These are phyloP conservation scores for Drosophila nikananu DNA, from an alignment of 1,140 invertebrate species.

Conservation along the genomic window DNA sequence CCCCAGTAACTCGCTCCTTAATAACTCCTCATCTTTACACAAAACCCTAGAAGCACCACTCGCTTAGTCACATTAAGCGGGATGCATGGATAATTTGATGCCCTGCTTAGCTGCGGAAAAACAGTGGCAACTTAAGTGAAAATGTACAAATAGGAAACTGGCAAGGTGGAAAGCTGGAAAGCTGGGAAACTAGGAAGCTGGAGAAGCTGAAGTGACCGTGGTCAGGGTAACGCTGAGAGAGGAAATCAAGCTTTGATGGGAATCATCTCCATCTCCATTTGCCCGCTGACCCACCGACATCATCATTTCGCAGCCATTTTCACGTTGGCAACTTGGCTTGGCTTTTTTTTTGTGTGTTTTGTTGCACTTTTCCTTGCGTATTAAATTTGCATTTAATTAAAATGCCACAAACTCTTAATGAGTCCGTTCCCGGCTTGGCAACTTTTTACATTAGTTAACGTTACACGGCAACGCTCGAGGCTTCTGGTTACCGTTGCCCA, in stretches of 20 bases:
- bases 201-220: not conserved
- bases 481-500: conserved; percentile 49
- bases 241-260: conserved; percentile 43
- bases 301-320: conserved; percentile 41
- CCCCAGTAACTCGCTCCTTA: not conserved
- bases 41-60: conserved; percentile 1
- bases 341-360: conserved; percentile 48
- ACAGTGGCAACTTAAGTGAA: not conserved
- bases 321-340: conserved; percentile 13
- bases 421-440: conserved; percentile 38
- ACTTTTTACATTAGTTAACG: conserved; percentile 65
- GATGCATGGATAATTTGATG: conserved; percentile 12
- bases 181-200: no score
- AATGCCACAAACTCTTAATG: conserved; percentile 69
- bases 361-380: conserved; percentile 61
- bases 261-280: conserved; percentile 22
- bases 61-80: conserved; percentile 1
- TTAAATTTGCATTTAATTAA: conserved; percentile 72
- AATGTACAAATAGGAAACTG: not conserved
- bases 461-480: conserved; percentile 56
- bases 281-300: conserved; percentile 25
- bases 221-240: not conserved
- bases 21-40: not conserved
- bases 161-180: not conserved
- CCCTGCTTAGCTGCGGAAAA: not conserved